Conservation (phyloP, 2,113 vertebrate genomes). For the Psittacula cyanocephala region DNA sequence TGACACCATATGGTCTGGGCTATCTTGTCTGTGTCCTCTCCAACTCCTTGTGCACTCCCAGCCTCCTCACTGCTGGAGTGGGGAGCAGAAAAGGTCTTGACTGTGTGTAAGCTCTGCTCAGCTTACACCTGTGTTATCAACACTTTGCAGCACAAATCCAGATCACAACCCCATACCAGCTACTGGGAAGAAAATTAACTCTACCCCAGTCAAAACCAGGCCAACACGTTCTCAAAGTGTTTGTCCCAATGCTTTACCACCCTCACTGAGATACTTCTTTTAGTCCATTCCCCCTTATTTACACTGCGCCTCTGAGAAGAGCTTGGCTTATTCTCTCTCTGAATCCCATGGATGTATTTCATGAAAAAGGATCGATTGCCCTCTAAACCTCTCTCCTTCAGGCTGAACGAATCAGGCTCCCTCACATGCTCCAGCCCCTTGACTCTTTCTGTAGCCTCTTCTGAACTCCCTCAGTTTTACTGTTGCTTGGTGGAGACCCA, state of each 20-base stretch:
- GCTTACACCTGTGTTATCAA: neutral
- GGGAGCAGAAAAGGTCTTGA: neutral
- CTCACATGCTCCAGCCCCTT: neutral
- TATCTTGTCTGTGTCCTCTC: neutral
- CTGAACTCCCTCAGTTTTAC: neutral
- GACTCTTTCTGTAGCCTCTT: too few species aligned
- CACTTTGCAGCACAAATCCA: neutral
- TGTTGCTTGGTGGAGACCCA: neutral
- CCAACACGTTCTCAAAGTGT: neutral
- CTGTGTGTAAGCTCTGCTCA: neutral
- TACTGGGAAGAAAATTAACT: neutral
- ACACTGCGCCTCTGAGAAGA: neutral
- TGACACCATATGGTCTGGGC: neutral
- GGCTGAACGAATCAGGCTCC: neutral
- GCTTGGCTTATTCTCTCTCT: neutral
- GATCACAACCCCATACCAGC: neutral
- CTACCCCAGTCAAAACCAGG: neutral
- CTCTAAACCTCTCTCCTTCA: neutral
- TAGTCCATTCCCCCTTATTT: neutral
- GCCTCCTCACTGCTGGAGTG: neutral
- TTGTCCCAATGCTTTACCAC: neutral
- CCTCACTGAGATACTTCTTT: neutral
- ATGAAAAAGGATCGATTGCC: neutral
- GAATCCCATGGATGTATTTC: neutral
- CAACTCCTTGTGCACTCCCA: neutral